Evolutionary conservation across 2,888 invertebrate genomes (phyloP), one percentile per base, ranked within the genome.

Genomic region (Chymomyza amoena): DNA sequence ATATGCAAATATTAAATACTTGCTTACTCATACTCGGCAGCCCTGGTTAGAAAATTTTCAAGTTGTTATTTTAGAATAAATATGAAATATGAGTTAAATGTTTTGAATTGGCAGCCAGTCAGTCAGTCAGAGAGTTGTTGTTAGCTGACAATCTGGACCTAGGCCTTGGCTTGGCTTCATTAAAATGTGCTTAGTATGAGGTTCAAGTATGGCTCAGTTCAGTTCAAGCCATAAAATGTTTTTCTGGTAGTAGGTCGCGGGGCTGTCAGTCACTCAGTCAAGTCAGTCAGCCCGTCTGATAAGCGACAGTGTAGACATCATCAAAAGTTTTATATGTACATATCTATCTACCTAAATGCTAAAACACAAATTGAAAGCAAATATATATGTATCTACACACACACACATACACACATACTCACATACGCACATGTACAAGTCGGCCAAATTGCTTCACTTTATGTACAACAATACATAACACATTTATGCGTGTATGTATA

Each of bases 221-320:
- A 73, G 67, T 62, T 39, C 39, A 6, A 18, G 4, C 36, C 18
- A 16, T 59, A 50, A 45, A 15, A 25, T 67, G 45, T 54, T 51
- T 28, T 25, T 25, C 2, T 25, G 9, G 32, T 0, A 15, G 32
- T 61, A 61, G 66, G 63, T 69, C 52, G 60, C 67, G 68, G 54
- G 65, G 72, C 65, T 67, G 69, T 69, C 68, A 72, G 64, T 65
- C 16, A 56, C 73, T 68, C 67, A 70, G 66, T 10, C 16, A 50
- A 56, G 75, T 68, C 67, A 70, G 66, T 10, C 16, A 50, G 4
- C 2, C 25, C 3, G 3, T 4, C 80, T 76, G 84, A 81, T 80
- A 80, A 80, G 81, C 77, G 83, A 81, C 81, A 77, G 79, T 81
- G 80, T 83, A 85, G 85, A 85, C 86, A 86, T 86, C 83, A 86